Evolutionary conservation across 2,888 invertebrate genomes (phyloP).

Genomic region (Lithophane socia): DNA sequence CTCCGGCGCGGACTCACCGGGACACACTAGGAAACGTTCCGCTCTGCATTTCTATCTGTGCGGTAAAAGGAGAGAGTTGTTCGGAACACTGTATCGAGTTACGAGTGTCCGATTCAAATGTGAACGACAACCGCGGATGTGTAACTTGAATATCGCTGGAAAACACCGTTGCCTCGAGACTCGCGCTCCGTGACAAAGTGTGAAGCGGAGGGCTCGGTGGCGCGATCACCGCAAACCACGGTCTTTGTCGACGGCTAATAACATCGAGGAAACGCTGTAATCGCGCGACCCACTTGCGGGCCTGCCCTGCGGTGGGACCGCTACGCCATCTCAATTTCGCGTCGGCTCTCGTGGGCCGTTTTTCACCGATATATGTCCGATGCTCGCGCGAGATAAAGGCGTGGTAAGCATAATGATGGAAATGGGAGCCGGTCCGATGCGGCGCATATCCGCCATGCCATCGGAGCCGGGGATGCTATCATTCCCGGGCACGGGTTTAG

Average conservation of each 20-base stretch:
- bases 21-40: slow-evolving; percentile 87
- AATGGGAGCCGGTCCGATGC: slow-evolving; percentile 67
- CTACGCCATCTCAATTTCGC: slow-evolving; percentile 77
- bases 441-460: slow-evolving; percentile 70
- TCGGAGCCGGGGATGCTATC: slow-evolving; percentile 72
- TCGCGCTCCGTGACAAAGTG: slow-evolving; percentile 66
- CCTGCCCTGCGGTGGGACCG: slow-evolving; percentile 80
- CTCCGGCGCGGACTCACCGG: slow-evolving; percentile 70
- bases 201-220: slow-evolving; percentile 69
- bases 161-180: slow-evolving; percentile 68
- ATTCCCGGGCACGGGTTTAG: slow-evolving; percentile 66
- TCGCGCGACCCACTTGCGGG: slow-evolving; percentile 79
- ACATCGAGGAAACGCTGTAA: slow-evolving; percentile 82
- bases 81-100: slow-evolving; percentile 81
- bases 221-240: slow-evolving; percentile 77
- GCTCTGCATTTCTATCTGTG: slow-evolving; percentile 86
- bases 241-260: slow-evolving; percentile 80
- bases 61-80: slow-evolving; percentile 86
- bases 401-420: slow-evolving; percentile 76
- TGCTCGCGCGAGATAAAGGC: slow-evolving; percentile 72
- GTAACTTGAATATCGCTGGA: slow-evolving; percentile 81
- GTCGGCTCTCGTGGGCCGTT: slow-evolving; percentile 71
- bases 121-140: slow-evolving; percentile 84
- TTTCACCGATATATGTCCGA: slow-evolving; percentile 75
- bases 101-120: slow-evolving; percentile 83